Evolutionary conservation across 2,888 invertebrate genomes (phyloP), one percentile per base, ranked within the genome.

Genomic region (Julus scanicus): DNA sequence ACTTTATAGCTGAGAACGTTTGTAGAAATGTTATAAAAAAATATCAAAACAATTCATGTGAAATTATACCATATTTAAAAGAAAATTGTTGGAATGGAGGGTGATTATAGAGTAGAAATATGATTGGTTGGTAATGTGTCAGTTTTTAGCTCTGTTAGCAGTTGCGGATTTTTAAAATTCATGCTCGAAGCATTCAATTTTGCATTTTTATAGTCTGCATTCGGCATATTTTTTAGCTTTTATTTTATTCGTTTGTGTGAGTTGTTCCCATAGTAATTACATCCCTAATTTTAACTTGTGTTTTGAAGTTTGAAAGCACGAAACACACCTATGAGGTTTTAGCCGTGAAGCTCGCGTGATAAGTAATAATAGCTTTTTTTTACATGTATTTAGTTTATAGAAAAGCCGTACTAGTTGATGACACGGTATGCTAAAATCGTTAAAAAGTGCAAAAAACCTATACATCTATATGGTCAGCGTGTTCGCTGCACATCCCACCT

Each of bases 401-500:
- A 80, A 71, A 80, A 39, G 80, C 80, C 37, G 37, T 80, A 80
- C 80, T 13, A 80, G 80, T 39, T 80, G 80, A 80, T 80, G 80
- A 80, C 80, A 80, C 80, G 80, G 11, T 80, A 80, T 37, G 80
- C 80, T 37, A 37, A 80, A 80, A 80, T 80, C 80, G 80, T 80
- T 80, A 80, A 80, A 63, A 80, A 80, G 80, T 80, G 80, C 37
- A 37, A 80, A 80, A 80, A 80, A 71, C 29, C 71, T 80, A 37
- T 80, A 37, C 80, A 80, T 80, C 29, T 15, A 13, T 15, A 39
- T 80, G 80, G 37, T 80, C 80, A 80, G 80, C 80, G 80, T 80
- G 80, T 80, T 80, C 80, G 37, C 37, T 15, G 80, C 80, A 80
- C 80, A 80, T 80, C 80, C 80, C 80, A 80, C 80, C 80, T 80